A percentile compares a stretch with the other conserved stretches of the same genome.
phyloP scores from a whole-genome alignment of 2,113 vertebrate genomes.

The Petrocephalus zakoni region DNA sequence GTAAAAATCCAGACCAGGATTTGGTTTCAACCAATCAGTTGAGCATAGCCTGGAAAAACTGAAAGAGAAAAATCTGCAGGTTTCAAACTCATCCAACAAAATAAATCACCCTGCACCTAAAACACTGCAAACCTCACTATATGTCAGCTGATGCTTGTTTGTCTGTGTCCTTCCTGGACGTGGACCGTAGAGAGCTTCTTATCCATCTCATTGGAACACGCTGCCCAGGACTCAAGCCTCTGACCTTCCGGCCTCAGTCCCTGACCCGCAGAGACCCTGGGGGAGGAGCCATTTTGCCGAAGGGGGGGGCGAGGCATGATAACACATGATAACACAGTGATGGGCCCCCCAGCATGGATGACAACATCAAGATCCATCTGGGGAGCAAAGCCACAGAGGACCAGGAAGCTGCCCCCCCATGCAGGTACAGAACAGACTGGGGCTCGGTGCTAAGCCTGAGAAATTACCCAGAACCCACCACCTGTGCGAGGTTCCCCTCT shows the following conservation, averaged over 20 bases:
- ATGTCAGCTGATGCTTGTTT: not conserved
- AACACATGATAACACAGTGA: conserved; percentile 25
- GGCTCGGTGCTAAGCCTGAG: not conserved
- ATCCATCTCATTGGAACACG: not conserved
- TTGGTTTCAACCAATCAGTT: too few relatives aligned
- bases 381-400: not conserved
- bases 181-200: not conserved
- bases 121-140: not conserved
- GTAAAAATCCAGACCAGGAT: too few relatives aligned
- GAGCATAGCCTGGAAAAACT: not conserved
- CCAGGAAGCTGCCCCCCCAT: not conserved
- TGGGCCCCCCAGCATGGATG: conserved; percentile 8
- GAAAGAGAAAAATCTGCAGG: not conserved
- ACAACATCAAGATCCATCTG: conserved; percentile 23
- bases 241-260: not conserved
- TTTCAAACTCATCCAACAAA: not conserved
- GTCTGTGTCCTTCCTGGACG: not conserved
- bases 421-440: not conserved
- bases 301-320: conserved; percentile 10
- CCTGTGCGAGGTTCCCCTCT: not conserved
- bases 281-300: not conserved
- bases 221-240: not conserved
- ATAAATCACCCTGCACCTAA: not conserved
- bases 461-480: not conserved
- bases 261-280: not conserved